These are phyloP conservation scores for Oryzias celebensis DNA, from an alignment of 2,113 vertebrate genomes.

Conservation along the genomic window DNA sequence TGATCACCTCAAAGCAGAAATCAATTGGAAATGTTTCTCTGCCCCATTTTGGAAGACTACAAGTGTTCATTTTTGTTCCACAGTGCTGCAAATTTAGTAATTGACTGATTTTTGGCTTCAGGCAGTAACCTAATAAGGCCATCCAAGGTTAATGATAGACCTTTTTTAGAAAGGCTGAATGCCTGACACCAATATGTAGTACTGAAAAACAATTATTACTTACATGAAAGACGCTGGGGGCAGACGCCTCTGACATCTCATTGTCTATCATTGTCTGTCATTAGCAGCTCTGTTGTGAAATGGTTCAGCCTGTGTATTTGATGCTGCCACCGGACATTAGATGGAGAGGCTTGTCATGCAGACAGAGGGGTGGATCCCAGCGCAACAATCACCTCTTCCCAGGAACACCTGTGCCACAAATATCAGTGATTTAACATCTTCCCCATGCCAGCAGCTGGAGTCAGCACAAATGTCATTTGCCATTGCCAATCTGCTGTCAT, in stretches of 20 bases:
- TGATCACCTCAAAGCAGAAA: conserved; percentile 63
- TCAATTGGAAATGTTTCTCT: conserved; percentile 59
- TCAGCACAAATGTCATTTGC: conserved; percentile 76
- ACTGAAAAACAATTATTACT: conserved; percentile 70
- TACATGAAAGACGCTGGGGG: conserved; percentile 58
- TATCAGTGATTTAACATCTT: conserved; percentile 74
- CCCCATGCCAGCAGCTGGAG: conserved; percentile 52
- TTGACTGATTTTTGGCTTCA: conserved; percentile 77
- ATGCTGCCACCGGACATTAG: conserved; percentile 5
- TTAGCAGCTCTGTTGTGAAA: conserved; percentile 18
- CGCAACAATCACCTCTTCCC: conserved; percentile 55
- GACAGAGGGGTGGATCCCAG: conserved; percentile 28
- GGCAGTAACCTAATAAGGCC: conserved; percentile 83
- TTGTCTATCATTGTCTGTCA: conserved; percentile 20
- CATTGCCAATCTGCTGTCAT: conserved; percentile 68
- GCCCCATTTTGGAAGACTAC: conserved; percentile 65
- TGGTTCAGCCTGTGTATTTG: neutral
- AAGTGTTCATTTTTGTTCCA: conserved; percentile 65
- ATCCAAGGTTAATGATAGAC: conserved; percentile 82
- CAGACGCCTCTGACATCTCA: conserved; percentile 55
- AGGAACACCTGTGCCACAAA: conserved; percentile 66
- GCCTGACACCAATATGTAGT: conserved; percentile 73
- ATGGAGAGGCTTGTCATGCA: conserved; percentile 25
- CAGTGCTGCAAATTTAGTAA: conserved; percentile 74
- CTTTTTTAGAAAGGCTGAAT: conserved; percentile 78